Evolutionary conservation across 2,888 invertebrate species (phyloP), one percentile per base, ranked within the genome.

Genomic region (Gnatocerus cornutus): DNA sequence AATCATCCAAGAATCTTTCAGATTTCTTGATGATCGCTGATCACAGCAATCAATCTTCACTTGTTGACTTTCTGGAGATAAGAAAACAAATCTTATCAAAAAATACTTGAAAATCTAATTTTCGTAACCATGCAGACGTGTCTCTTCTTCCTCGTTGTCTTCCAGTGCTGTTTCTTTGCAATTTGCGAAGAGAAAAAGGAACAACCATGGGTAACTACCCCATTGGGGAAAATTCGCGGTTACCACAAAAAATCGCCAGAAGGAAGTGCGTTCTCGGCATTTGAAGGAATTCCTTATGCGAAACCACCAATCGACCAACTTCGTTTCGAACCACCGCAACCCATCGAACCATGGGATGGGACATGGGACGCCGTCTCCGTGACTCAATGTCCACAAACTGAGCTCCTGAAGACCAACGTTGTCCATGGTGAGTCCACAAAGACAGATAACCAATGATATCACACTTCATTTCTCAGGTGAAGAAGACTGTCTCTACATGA

Each of bases 281-380:
- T 76, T 59, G 76, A 76, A 46, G 74, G 76, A 73, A 71, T 76
- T 7, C 76, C 76, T 0, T 76, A 73, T 50, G 76, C 76, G 10
- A 74, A 74, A 69, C 74, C 76, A 9, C 76, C 76, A 5, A 59
- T 73, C 9, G 73, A 69, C 30, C 45, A 69, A 8, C 62, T 68
- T 8, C 62, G 76, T 68, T 74, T 74, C 66, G 73, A 65, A 76
- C 37, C 52, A 37, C 14, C 41, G 39, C 43, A 56, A 65, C 55
- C 65, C 4, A n/a, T 50, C n/a, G 88, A 89, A 77, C 87, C 88
- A 69, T 92, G 91, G 91, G 62, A 83, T 0, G 91, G 91, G 0
- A 86, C 88, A 0, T 90, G 90, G 89, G 89, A 91, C 78, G 94
- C 93, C 0, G 90, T 90, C 0, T 78, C 81, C 74, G 41, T 84